Base-by-base conservation (phyloP, 1,140 invertebrate genomes). In the Drosophila watanabei region DNA sequence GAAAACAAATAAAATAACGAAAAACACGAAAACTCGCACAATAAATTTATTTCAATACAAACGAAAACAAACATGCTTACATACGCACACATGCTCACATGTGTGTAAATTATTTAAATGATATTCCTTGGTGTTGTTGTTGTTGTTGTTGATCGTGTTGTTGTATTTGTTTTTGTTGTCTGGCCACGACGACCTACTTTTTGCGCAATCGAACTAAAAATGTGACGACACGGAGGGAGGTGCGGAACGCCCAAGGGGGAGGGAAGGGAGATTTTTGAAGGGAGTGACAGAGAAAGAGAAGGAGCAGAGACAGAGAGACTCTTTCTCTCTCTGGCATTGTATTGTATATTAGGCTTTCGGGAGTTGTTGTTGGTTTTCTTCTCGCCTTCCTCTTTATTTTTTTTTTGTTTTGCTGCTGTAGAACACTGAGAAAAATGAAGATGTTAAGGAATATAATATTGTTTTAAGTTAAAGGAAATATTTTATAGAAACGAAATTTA, bases 151-250 rank as follows among this genome's bases (percentile, higher is more conserved):
- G 28, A 56, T 75, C 20, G 63, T 68, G 64, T 45, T 28, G 9
- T 65, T 71, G 18, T 71, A 61, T 48, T 69, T 68, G 75, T 54
- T 63, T 37, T 57, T 62, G 33, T 79, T 65, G 84, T 88, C 84
- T 88, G 85, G 86, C 85, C 85, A 62, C 80, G 66, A 72, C 85
- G 85, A 88, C 85, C 85, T 88, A 88, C 85, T 89, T 88, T 85
- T 90, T 88, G 85, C 85, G 85, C 81, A 89, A 88, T 85, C 85
- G 85, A 88, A 89, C 85, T 81, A 79, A 83, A 79, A 89, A 66
- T 69, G 70, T 89, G 85, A 81, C 30, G 85, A 79, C 66, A 61
- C 66, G 48, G 54, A 43, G 52, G 52, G 70, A 72, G 54, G 69
- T 43, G 37, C 30, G 39, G 39, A 68, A 52, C 37, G 51, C 9